Evolutionary conservation across 2,797 vertebrate species (phyloP).

Genomic region (Taeniopygia guttata): DNA sequence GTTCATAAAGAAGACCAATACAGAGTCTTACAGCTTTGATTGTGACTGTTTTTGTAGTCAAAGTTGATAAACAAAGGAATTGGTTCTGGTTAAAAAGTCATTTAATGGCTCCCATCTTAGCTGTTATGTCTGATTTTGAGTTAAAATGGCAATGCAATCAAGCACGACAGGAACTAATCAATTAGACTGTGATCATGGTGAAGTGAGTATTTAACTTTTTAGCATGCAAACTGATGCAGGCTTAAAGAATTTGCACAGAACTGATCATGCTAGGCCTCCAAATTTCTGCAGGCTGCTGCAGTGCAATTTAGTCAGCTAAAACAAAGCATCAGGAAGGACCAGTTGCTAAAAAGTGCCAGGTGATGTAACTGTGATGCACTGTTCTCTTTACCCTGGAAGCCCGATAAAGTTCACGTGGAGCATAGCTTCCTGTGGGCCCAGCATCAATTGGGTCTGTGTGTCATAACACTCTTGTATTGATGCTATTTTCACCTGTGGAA

Average conservation of each 20-base stretch:
- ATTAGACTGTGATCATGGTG: neutral
- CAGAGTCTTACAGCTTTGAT: neutral
- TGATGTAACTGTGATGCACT: neutral
- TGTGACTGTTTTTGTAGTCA: neutral
- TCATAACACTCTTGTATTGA: neutral
- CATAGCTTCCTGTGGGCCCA: neutral
- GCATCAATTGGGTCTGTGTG: neutral
- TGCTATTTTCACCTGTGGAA: neutral
- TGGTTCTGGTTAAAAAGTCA: neutral
- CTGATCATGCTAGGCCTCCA: neutral
- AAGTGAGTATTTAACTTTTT: neutral
- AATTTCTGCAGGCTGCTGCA: neutral
- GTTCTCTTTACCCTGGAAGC: neutral
- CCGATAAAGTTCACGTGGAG: neutral
- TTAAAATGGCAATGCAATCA: constrained; percentile 36
- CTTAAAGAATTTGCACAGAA: neutral
- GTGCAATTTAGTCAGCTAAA: neutral
- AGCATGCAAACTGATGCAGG: neutral
- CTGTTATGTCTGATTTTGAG: neutral
- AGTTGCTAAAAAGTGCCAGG: neutral
- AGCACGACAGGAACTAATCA: constrained; percentile 17
- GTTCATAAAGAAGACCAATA: neutral
- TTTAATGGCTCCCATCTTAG: neutral
- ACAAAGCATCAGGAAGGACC: neutral
- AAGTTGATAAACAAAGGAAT: neutral